phyloP scores from a whole-genome alignment of 2,113 vertebrate species.

The Uropsilus gracilis region DNA sequence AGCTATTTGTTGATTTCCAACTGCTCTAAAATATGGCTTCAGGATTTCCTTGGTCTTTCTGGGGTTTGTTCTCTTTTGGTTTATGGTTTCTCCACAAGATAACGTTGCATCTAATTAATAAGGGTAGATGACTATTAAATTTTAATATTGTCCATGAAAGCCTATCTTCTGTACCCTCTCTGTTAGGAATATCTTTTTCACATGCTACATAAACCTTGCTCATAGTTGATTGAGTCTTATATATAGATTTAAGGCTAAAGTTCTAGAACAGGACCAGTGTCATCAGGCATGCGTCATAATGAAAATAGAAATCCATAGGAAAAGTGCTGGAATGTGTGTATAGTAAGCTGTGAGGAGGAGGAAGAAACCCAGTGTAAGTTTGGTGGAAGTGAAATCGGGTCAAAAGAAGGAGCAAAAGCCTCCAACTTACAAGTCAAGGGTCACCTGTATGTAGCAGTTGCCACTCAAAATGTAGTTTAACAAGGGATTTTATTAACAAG shows the following conservation, averaged over 20 bases:
- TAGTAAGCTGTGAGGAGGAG: not conserved
- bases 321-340: not conserved
- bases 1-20: slow-evolving; percentile 31
- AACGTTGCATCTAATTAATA: slow-evolving; percentile 22
- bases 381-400: not conserved
- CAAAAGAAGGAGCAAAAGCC: no score
- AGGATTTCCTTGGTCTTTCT: slow-evolving; percentile 39
- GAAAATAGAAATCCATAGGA: not conserved
- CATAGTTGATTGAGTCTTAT: not conserved
- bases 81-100: slow-evolving; percentile 41
- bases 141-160: not conserved
- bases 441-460: no score
- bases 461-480: no score
- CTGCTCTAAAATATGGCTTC: slow-evolving; percentile 31
- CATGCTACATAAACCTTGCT: not conserved
- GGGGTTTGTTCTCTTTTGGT: not conserved
- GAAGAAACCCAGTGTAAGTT: not conserved
- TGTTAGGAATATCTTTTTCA: slow-evolving; percentile 28
- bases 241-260: not conserved
- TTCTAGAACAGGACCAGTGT: not conserved
- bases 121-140: not conserved
- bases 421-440: no score
- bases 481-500: no score
- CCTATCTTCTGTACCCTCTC: not conserved
- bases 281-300: not conserved